Evolutionary conservation across 1,140 invertebrate genomes (phyloP), one percentile per base, ranked within the genome.

Genomic region (Drosophila ercepeae): DNA sequence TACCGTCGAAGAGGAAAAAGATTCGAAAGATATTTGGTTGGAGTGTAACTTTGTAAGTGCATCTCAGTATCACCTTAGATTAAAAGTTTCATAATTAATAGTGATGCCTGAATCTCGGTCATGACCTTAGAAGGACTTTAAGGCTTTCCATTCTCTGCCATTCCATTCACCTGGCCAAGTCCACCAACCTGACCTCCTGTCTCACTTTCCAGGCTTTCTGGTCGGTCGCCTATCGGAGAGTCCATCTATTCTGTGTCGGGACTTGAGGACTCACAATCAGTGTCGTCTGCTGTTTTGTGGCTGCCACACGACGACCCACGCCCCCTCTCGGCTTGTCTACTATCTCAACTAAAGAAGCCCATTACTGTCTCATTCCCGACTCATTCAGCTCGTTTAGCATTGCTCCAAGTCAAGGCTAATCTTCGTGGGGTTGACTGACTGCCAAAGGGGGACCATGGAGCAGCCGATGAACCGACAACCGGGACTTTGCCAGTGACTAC

Each of bases 311-410:
- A 64, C 45, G 61, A 65, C 68, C 75, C 60, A 78, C 75, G 75
- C 67, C 58, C 60, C 39, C 67, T 52, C 29, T 36, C 44, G 49
- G 67, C 52, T 53, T 64, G 74, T 58, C 42, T 61, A 34, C 60
- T 75, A 74, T 70, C 77, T 75, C 69, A 69, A 60, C 69, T 71
- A 74, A 71, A 72, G 78, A 70, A 83, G 79, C 79, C 79, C 55
- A 83, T 83, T 83, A 83, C 79, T 83, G 79, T 83, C 79, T 83
- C 75, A 83, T 83, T 83, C 68, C 74, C 78, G 68, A 77, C 78
- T 82, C 73, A 84, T 83, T 83, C 69, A 78, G 44, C 78, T 83
- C 70, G 78, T 83, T 83, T 83, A 83, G 78, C 74, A 70, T 71
- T 58, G 59, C 68, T 60, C 45, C 63, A 41, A 73, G 69, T 77